Evolutionary conservation across 2,888 invertebrate genomes (phyloP).

Genomic region (Noctua comes): DNA sequence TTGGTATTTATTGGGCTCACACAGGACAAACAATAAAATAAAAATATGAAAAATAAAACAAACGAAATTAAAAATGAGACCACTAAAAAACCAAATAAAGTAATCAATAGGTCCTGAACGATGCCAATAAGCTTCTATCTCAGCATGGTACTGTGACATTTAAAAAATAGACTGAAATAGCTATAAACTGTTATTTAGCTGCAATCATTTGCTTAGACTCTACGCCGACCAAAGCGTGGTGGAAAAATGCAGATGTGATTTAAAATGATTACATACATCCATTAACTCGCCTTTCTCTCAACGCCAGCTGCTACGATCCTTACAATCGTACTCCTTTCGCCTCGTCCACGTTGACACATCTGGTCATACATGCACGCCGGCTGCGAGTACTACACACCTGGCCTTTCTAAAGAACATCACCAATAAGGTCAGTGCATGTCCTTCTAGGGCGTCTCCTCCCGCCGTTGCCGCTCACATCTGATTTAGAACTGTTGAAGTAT

Average conservation of each 20-base stretch:
- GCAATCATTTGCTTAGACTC: not conserved
- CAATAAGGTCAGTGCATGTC: too few species aligned
- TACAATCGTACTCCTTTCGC: not conserved
- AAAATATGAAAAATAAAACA: too few species aligned
- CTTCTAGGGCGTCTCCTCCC: not conserved
- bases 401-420: too few species aligned
- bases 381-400: too few species aligned
- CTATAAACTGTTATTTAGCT: not conserved
- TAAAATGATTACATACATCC: too few species aligned
- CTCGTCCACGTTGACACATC: not conserved
- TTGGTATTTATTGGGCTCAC: too few species aligned
- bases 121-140: not conserved
- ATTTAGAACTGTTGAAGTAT: not conserved
- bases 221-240: not conserved
- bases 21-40: not conserved
- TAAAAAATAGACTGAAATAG: not conserved
- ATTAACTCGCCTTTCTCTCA: too few species aligned
- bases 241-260: not conserved
- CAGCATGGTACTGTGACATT: not conserved
- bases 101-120: not conserved
- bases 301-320: not conserved
- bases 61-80: too few species aligned
- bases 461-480: not conserved
- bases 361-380: too few species aligned
- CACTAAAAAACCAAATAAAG: not conserved